Conservation (phyloP, 2,113 vertebrate genomes). For the Zonotrichia leucophrys region DNA sequence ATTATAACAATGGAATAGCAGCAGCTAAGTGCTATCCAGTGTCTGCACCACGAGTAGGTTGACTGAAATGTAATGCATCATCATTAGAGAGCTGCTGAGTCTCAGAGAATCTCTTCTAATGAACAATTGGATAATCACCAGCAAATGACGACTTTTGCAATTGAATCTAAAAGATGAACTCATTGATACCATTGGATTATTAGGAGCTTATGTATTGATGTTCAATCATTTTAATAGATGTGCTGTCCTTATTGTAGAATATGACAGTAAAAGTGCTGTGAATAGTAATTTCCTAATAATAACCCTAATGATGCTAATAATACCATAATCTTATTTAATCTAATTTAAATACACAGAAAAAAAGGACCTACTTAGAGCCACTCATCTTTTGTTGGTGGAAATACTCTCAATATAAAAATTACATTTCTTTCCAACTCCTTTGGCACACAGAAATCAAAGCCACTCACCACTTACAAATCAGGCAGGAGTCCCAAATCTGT, state of each 20-base stretch:
- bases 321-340: constrained; percentile 55
- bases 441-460: constrained; percentile 29
- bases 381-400: constrained; percentile 21
- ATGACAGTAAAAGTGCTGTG: constrained; percentile 2
- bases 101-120: constrained; percentile 27
- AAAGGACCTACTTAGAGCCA: constrained; percentile 18
- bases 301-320: constrained; percentile 56
- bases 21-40: not conserved
- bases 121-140: constrained; percentile 44
- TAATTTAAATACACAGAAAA: constrained; percentile 48
- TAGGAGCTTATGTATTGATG: constrained; percentile 35
- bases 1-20: not conserved
- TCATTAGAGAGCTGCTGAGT: constrained; percentile 33
- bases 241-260: constrained; percentile 2
- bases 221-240: constrained; percentile 42
- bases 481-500: not conserved
- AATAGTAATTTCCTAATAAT: constrained; percentile 54
- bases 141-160: not conserved
- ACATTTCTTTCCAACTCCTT: constrained; percentile 31
- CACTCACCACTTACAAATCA: constrained; percentile 7
- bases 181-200: constrained; percentile 41
- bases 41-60: not conserved
- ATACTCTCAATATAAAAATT: constrained; percentile 45
- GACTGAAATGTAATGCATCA: constrained; percentile 3
- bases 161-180: constrained; percentile 40